Percentiles rank a stretch among this genome's conserved stretches.
These are phyloP conservation scores for Megaleporinus macrocephalus DNA, from an alignment of 2,113 vertebrate species.

Conservation along the genomic window DNA sequence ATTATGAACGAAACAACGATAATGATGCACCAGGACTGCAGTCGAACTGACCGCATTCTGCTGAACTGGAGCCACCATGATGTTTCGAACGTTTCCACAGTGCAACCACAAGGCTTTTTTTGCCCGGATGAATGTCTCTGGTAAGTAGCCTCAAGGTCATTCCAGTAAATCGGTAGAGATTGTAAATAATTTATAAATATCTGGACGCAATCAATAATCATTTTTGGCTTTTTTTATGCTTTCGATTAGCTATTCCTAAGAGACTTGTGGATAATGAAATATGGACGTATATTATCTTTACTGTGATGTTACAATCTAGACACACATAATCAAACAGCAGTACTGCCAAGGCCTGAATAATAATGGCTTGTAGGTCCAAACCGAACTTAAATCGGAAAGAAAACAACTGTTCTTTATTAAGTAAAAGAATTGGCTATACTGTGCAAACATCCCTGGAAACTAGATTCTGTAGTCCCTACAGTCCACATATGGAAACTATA, in stretches of 20 bases:
- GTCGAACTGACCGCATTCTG: background rate
- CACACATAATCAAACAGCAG: slow-evolving; percentile 26
- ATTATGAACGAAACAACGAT: background rate
- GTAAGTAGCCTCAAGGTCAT: background rate
- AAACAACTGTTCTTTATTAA: background rate
- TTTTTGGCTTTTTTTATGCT: slow-evolving; percentile 9
- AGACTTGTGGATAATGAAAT: slow-evolving; percentile 6
- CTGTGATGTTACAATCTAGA: slow-evolving; percentile 26
- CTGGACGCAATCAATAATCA: slow-evolving; percentile 25
- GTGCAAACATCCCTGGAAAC: no score
- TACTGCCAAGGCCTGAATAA: slow-evolving; percentile 4
- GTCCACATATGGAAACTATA: background rate
- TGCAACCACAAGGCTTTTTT: slow-evolving; percentile 1
- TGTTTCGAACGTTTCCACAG: background rate
- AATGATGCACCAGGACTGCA: background rate
- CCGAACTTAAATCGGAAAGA: background rate
- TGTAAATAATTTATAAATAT: slow-evolving; percentile 19
- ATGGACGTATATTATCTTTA: slow-evolving; percentile 18
- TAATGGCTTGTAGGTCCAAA: slow-evolving; percentile 10
- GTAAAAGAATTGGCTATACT: no score
- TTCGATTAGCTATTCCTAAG: slow-evolving; percentile 5
- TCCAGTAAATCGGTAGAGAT: background rate
- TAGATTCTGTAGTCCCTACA: no score
- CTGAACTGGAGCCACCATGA: background rate
- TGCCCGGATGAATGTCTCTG: background rate